Conservation (phyloP, 1,140 invertebrate species). For the Zophobas morio region DNA sequence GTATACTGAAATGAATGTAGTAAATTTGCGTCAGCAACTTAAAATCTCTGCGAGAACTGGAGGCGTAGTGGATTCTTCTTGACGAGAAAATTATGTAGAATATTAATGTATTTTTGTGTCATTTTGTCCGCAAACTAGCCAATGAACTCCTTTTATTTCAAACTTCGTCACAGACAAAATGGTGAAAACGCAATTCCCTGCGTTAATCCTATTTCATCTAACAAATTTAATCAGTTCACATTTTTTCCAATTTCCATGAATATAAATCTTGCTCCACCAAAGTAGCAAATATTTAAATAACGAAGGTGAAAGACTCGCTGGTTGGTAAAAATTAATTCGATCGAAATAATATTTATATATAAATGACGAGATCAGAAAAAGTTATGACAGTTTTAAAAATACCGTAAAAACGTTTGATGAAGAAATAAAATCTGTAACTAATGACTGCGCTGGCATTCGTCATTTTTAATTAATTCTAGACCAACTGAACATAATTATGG, state of each 20-base stretch:
- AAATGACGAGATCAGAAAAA: neutral
- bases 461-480: conserved; percentile 29
- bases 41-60: conserved; percentile 7
- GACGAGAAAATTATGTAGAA: conserved; percentile 8
- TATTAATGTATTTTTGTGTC: conserved; percentile 19
- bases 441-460: neutral
- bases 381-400: neutral
- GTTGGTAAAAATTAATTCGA: neutral
- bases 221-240: conserved; percentile 25
- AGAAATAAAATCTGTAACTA: conserved; percentile 9
- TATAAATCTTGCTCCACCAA: conserved; percentile 6
- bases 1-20: conserved; percentile 15
- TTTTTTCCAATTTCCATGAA: conserved; percentile 22
- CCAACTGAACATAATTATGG: conserved; percentile 5
- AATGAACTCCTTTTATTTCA: conserved; percentile 22
- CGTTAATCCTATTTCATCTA: conserved; percentile 24
- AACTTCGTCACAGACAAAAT: conserved; percentile 21
- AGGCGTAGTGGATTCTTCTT: neutral
- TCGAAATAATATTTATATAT: neutral
- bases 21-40: conserved; percentile 20
- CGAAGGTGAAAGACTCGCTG: neutral
- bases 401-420: neutral
- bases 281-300: neutral
- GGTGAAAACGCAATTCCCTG: conserved; percentile 38
- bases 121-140: conserved; percentile 6